Evolutionary conservation across 23 tunicate species (phyloP), one percentile per base, ranked within the genome.

Genomic region (Corella eumyota): DNA sequence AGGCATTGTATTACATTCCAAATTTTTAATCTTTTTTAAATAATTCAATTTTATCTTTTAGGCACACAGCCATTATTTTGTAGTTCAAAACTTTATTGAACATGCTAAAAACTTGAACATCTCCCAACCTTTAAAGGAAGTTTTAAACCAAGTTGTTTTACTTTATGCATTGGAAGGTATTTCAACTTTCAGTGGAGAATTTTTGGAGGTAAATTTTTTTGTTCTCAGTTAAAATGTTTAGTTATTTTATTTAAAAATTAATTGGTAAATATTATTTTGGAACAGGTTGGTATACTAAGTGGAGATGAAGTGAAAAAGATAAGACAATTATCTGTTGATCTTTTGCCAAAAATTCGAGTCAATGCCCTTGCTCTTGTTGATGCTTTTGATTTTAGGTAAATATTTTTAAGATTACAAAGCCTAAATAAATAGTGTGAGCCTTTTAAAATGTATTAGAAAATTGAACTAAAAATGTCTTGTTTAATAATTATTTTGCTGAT

Each of bases 291-390:
- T 15, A 50, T 73, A 17, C 33, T 88, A 50, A 65, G 66, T 30
- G 77, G 77, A 0, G 61, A 30, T 25, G 81, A 88, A 60, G 83
- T 75, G 68, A 73, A 67, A 35, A 25, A 54, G 46, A 76, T 84
- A 28, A 81, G 85, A 15, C 96, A 88, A 60, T 45, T 60, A 21
- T 64, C 64, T 30, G 83, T 78, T 6, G 81, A 88, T 30, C 45
- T 88, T 58, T 61, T 88, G 57, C 96, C 96, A 9, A 25, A 33
- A 25, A 79, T 88, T 34, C 77, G 96, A 7, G 64, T 64, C 58
- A 88, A 88, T 56, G 87, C 88, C 2, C 88, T 88, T 23, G 73
- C 88, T 29, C 59, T 88, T 0, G 96, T 88, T 0, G 96, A 88
- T 67, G 81, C 96, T 23, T 88, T 72, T 66, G 81, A 76, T 3